Percentiles rank a stretch among this genome's conserved stretches.
phyloP scores from a whole-genome alignment of 2,113 vertebrate genomes.

The Ellobius talpinus region DNA sequence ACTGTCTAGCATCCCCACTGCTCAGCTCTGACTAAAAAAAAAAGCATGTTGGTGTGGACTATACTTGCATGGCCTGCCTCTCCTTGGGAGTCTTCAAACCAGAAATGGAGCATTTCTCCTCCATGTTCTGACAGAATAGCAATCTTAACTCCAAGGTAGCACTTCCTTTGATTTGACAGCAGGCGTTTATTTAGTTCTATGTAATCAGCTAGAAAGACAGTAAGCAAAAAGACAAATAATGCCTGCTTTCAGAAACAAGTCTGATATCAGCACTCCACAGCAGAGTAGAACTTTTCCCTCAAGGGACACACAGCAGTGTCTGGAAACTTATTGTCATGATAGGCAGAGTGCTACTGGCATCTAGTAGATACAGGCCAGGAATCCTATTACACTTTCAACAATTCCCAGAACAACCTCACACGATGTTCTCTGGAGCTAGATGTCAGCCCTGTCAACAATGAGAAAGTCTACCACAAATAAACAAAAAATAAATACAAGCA shows the following conservation, averaged over 20 bases:
- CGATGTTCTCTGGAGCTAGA: not conserved
- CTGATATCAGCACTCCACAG: not conserved
- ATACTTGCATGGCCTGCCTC: not conserved
- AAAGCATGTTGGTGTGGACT: not conserved
- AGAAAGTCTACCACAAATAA: not conserved
- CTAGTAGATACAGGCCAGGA: not conserved
- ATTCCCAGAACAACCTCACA: not conserved
- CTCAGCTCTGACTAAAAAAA: not conserved
- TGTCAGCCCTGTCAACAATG: not conserved
- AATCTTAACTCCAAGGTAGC: not conserved
- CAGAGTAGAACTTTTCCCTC: rapidly evolving
- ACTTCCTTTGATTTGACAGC: not conserved
- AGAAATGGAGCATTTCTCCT: not conserved
- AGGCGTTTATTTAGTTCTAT: not conserved
- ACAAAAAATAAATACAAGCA: not conserved
- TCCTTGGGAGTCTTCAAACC: not conserved
- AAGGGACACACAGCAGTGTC: not conserved
- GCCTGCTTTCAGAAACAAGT: not conserved
- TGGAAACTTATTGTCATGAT: not conserved
- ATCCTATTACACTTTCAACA: not conserved
- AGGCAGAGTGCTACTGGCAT: not conserved
- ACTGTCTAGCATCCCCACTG: not conserved
- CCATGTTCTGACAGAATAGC: not conserved
- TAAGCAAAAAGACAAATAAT: not conserved
- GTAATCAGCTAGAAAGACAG: not conserved